Base-by-base conservation (phyloP, 2,888 invertebrate species). In the Calameuta idolon region DNA sequence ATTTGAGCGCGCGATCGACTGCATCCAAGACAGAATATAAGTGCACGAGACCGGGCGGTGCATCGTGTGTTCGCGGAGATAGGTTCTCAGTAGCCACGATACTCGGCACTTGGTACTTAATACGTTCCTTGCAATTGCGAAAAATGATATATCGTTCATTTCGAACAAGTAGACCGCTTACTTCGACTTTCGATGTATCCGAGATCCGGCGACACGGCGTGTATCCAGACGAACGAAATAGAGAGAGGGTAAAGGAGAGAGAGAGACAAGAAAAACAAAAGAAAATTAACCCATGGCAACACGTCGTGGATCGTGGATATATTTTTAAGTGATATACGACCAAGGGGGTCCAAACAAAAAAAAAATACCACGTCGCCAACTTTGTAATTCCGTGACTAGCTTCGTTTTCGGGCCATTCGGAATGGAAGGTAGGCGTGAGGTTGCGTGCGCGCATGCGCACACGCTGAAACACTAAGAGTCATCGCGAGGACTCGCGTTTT, bases 91-190 rank as follows among this genome's bases (percentile, higher is more conserved):
- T 23, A 55, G 55, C 55, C 55, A 55, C 85, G 85, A 86, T 84
- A 85, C 85, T 87, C 87, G 90, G 89, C 90, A 89, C 84, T 87
- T 85, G 87, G 88, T 90, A 90, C 90, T 90, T 90, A 90, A 87
- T 83, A 75, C 76, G 75, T 71, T 71, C 71, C 71, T 71, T 55
- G 55, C 55, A 55, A 55, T 55, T 55, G 55, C 55, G 55, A 55
- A 55, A 55, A 55, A 23, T 23, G 55, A 55, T 55, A 55, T 55
- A 55, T 23, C 55, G 55, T 55, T 55, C 55, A 55, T 55, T 55
- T 55, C 23, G 55, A 55, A 55, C 55, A 23, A 15, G 55, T 55
- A 55, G 55, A 55, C 55, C 55, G 55, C 55, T 55, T 55, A 55
- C 55, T 55, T 55, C 55, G 55, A 55, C 55, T 55, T 55, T 55